Conservation (phyloP, 1,140 invertebrate species). For the Hycleus phaleratus region DNA sequence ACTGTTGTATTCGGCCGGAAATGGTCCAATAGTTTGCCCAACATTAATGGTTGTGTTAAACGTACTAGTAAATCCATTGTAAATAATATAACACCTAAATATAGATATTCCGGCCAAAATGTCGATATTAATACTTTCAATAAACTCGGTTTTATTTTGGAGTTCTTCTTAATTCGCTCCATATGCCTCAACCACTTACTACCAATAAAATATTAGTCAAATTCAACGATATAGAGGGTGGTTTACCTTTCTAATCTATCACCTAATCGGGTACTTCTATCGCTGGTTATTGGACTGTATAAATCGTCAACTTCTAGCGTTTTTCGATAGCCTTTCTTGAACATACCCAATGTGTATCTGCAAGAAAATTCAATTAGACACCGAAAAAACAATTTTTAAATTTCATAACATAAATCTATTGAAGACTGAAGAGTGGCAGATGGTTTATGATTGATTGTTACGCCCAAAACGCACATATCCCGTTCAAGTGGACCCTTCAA, state of each 20-base stretch:
- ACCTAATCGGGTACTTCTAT: conserved; percentile 45
- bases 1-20: conserved; percentile 41
- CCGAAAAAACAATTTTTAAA: no score
- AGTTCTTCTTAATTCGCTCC: conserved; percentile 27
- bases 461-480: no score
- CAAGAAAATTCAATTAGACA: conserved; percentile 12
- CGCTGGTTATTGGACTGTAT: conserved; percentile 46
- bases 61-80: conserved; percentile 33
- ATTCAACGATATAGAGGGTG: no score
- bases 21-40: conserved; percentile 48
- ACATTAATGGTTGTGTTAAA: conserved; percentile 44
- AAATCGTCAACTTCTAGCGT: conserved; percentile 48
- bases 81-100: conserved; percentile 30
- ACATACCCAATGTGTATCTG: conserved; percentile 50
- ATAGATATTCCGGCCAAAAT: conserved; percentile 42
- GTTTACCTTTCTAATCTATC: conserved; percentile 48
- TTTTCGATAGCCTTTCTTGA: conserved; percentile 49
- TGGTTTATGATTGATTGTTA: no score
- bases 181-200: conserved; percentile 41
- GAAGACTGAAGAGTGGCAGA: no score
- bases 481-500: no score
- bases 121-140: conserved; percentile 38
- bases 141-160: conserved; percentile 27
- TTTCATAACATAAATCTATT: no score
- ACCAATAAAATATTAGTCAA: conserved; percentile 6